Evolutionary conservation across 2,797 vertebrate genomes (phyloP).

Genomic region (Poeciliopsis presidionis): DNA sequence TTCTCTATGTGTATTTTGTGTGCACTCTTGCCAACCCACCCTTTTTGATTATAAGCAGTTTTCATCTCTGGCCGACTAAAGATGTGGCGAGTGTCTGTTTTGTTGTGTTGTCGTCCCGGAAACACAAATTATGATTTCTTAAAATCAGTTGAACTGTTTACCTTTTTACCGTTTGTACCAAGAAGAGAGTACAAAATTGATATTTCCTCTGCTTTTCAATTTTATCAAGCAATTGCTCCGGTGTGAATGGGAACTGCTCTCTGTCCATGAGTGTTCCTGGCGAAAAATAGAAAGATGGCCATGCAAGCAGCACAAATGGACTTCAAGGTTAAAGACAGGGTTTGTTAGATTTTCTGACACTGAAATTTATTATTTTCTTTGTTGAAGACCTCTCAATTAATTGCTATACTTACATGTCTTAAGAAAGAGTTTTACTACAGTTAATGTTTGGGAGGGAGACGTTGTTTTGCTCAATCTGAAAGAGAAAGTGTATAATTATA

Average conservation of each 20-base stretch:
- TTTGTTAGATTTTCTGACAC: background rate
- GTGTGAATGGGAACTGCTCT: conserved; percentile 14
- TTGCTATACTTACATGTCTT: background rate
- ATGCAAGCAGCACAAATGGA: background rate
- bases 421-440: background rate
- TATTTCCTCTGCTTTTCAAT: background rate
- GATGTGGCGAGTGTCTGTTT: conserved; percentile 53
- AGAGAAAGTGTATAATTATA: background rate
- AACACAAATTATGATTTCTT: conserved; percentile 49
- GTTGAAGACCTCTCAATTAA: background rate
- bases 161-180: conserved; percentile 20
- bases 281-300: conserved; percentile 6
- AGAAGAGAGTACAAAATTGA: conserved; percentile 18
- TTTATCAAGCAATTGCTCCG: conserved; percentile 6
- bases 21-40: conserved; percentile 37
- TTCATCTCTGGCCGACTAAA: conserved; percentile 53
- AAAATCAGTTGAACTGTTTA: conserved; percentile 10
- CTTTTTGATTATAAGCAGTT: conserved; percentile 52
- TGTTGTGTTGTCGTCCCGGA: conserved; percentile 53
- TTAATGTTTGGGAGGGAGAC: background rate
- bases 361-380: too few species aligned
- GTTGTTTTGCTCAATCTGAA: background rate
- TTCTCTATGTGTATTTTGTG: conserved; percentile 42
- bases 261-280: conserved; percentile 10
- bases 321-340: background rate